Base-by-base conservation (phyloP, 1,140 invertebrate species). In the Zeugodacus cucurbitae region DNA sequence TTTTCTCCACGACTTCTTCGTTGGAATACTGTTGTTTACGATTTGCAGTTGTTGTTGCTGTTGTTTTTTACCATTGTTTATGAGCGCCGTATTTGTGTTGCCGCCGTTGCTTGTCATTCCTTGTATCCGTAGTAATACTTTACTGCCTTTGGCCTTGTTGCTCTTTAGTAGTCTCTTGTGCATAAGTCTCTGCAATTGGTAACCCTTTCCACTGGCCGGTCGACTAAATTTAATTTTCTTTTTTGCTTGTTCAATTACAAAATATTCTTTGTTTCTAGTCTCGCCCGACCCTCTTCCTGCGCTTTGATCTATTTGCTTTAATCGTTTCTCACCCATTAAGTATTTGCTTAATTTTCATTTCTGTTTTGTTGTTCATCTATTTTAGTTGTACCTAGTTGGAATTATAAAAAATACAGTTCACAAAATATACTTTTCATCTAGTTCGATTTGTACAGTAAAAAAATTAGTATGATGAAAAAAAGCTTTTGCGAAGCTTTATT, bases 51-150 rank as follows among this genome's bases (percentile, higher is more conserved):
- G 7, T 26, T 67, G 2, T 70, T 70, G 20, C 6, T 44, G n/a
- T 29, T 82, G 8, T 29, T 4, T 14, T 82, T 82, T 17, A 37
- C 67, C 7, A 37, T 41, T 44, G 74, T 82, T 82, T 82, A 82
- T 29, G 74, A 48, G 7, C 74, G 44, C 7, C 26, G 74, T 82
- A 48, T 82, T 48, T 82, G 22, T 48, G 22, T 82, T 74, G 74
- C 34, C 44, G 74, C n/a, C 34, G 41, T 41, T 48, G 22, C 41
- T 82, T 82, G 74, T 82, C 74, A 82, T 82, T 22, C 11, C 74
- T 44, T 82, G 74, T 82, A 82, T 82, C 74, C 74, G n/a, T 10
- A 82, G 74, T 26, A 48, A 82, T 82, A 20, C 1, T 48, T 82
- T 82, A 74, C 34, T 2, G 32, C 34, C 67, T 41, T 17, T 10